Base-by-base conservation (phyloP, 1,140 invertebrate genomes). In the Babylonia areolata region DNA sequence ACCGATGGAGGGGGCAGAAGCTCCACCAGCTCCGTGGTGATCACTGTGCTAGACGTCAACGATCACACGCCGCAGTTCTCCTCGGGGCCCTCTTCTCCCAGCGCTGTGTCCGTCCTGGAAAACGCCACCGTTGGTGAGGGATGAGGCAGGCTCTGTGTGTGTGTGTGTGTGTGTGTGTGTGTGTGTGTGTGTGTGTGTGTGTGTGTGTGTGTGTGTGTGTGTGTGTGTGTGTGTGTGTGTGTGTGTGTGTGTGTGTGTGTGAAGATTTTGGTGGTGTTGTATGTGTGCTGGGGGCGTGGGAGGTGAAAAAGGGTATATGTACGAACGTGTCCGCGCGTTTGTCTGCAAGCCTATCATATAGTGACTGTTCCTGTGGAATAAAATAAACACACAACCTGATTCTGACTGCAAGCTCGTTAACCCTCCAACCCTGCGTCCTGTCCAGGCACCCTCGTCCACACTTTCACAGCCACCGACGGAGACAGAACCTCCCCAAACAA, bases 401-500 rank as follows among this genome's bases (percentile, higher is more conserved):
- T 11, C 46, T 51, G n/a, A n/a, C n/a, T n/a, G n/a, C n/a, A n/a
- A n/a, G n/a, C n/a, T n/a, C n/a, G n/a, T n/a, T n/a, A n/a, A 69
- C 64, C 64, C 28, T 23, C 11, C n/a, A 69, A 11, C n/a, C 64
- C 11, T 69, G 3, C 20, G 31, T 3, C 5, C 23, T 42, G 3
- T 88, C 82, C 15, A 90, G 90, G 87, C 71, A 88, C 84, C 31
- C 42, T 81, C 37, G 87, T 90, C 0, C 33, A 87, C 15, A 88
- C 84, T 33, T 87, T 92, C n/a, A 84, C 51, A 40, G 91, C 91
- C 0, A 85, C 71, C 40, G 91, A 92, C 84, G 51, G 80, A 39
- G 91, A 92, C 85, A 87, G 87, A 28, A 90, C 87, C 12, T 85
- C 80, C 78, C 91, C 90, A 0, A 92, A 92, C 79, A 91, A 91